Conservation (phyloP, 2,113 vertebrate genomes). For the Pluvialis apricaria region DNA sequence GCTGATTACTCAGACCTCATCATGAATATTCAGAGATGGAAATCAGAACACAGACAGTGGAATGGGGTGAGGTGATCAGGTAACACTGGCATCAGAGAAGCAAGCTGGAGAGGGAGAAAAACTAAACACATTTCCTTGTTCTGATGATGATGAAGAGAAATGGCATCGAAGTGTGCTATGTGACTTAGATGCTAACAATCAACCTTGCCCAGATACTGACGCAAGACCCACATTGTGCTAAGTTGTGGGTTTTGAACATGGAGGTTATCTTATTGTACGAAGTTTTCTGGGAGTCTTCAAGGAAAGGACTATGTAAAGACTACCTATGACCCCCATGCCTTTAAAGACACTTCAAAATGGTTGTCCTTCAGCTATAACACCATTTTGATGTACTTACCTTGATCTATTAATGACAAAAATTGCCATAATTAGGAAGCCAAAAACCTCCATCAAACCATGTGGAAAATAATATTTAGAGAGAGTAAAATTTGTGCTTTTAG, state of each 20-base stretch:
- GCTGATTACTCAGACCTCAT: slow-evolving; percentile 22
- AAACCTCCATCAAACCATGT: background rate
- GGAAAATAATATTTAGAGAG: background rate
- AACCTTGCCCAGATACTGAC: background rate
- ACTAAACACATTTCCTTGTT: background rate
- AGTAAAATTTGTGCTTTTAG: background rate
- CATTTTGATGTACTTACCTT: background rate
- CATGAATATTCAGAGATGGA: slow-evolving; percentile 45
- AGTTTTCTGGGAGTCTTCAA: background rate
- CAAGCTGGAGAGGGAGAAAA: background rate
- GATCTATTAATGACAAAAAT: background rate
- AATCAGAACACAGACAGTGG: background rate
- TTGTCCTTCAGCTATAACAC: background rate
- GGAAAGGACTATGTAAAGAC: background rate
- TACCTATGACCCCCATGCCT: background rate
- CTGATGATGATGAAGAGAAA: background rate
- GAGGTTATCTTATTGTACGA: background rate
- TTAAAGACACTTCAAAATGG: background rate
- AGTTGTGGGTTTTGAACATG: background rate
- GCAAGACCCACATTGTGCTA: background rate
- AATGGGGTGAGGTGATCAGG: background rate
- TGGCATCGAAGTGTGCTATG: background rate
- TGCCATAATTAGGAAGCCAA: background rate
- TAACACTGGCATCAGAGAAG: background rate
- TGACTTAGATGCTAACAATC: background rate